A percentile compares a stretch with the other conserved stretches of the same genome.
phyloP scores from a whole-genome alignment of 2,888 invertebrate genomes.

The Shargacucullia verbasci region DNA sequence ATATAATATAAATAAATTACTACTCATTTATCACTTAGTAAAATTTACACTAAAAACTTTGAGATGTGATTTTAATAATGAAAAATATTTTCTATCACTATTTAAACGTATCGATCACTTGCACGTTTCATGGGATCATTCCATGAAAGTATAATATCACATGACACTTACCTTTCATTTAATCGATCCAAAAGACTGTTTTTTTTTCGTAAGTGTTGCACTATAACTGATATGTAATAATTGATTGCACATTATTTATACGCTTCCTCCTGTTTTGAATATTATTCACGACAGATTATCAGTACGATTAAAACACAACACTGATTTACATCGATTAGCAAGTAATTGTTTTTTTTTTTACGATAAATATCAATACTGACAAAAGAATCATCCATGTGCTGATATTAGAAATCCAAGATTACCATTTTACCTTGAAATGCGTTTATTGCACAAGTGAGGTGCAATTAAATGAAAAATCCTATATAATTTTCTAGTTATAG shows the following conservation, averaged over 20 bases:
- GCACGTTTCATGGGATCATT: no score
- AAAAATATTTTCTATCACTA: constrained; percentile 4
- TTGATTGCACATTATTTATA: constrained; percentile 65
- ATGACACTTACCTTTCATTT: constrained; percentile 65
- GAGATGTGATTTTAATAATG: not conserved
- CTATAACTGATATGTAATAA: constrained; percentile 54
- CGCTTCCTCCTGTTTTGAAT: constrained; percentile 47
- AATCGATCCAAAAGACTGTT: constrained; percentile 49
- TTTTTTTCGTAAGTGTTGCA: constrained; percentile 50
- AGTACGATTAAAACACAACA: constrained; percentile 53
- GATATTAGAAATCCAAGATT: not conserved
- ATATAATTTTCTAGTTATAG: no score
- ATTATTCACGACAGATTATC: constrained; percentile 57
- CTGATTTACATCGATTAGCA: constrained; percentile 59
- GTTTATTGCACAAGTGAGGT: not conserved
- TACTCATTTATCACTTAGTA: not conserved
- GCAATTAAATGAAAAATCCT: not conserved
- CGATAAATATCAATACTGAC: not conserved
- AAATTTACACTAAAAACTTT: constrained; percentile 8
- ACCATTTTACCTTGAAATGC: constrained; percentile 1
- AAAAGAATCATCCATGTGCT: no score
- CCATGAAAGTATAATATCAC: not conserved
- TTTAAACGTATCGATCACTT: not conserved
- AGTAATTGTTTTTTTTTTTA: constrained; percentile 37
- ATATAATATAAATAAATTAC: not conserved